Base-by-base conservation (phyloP, 2,888 invertebrate genomes). In the Drosophila prostipennis region DNA sequence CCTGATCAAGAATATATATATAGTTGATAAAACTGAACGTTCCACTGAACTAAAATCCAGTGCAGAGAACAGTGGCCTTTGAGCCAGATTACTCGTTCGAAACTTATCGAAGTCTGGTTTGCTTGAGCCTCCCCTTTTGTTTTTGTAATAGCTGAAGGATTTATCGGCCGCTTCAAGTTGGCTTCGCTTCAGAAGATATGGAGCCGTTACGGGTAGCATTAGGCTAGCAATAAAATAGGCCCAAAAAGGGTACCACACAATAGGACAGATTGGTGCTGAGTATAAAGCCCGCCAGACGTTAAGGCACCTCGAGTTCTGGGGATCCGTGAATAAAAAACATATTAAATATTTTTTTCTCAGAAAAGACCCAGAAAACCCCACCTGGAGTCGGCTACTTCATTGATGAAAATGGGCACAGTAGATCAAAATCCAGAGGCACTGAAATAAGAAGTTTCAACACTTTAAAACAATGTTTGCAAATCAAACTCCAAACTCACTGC, bases 361-460 rank as follows among this genome's bases (percentile, higher is more conserved):
- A n/a, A n/a, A n/a, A n/a, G n/a, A 1, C 11, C 10, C 10, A 11
- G 11, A n/a, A 5, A 1, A 26, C 6, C 82, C 79, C 64, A 92
- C 92, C 76, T 73, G 14, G 82, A 79, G 42, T 91, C 89, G 1
- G 91, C 89, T 7, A 92, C 87, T 77, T 92, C 92, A 6, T 90
- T 88, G 2, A 92, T 84, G 37, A 84, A 92, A 6, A 92, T 80
- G 10, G 92, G 91, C 90, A 32, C 77, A 89, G 40, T 89, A 89
- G 0, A 91, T 81, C 4, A 88, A 73, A 2, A 90, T 69, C 92
- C 92, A 92, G 0, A 90, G 64, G n/a, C 85, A 78, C 34, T 34
- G 11, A 34, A 11, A 11, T 2, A 2, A 16, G 3, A 6, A 13
- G 3, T 5, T 32, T 8, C 2, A 10, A 0, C 23, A 10, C 32